A percentile compares a stretch with the other conserved stretches of the same genome.
These are phyloP conservation scores for Trichopoda pennipes DNA, from an alignment of 2,888 invertebrate species.

Conservation along the genomic window DNA sequence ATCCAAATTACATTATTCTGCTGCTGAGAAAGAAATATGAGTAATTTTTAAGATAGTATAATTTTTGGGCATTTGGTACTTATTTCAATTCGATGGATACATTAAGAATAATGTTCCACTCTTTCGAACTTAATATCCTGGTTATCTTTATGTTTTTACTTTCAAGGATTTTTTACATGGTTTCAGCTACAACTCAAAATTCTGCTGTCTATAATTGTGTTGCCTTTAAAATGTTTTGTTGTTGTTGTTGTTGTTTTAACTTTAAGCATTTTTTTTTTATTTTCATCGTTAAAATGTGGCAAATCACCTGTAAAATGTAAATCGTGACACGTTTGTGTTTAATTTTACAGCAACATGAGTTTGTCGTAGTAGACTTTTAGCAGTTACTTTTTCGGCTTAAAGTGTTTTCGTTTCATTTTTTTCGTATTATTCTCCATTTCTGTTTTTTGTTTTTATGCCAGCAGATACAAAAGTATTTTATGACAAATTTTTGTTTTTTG, in stretches of 20 bases:
- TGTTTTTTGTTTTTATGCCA: background rate
- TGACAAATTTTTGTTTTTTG: constrained; percentile 47
- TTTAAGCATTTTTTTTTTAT: constrained; percentile 16
- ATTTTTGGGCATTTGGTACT: too few species aligned
- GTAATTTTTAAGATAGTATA: too few species aligned
- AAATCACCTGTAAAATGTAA: constrained; percentile 71
- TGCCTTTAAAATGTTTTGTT: constrained; percentile 23
- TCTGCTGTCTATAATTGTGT: constrained; percentile 10
- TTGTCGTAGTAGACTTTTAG: constrained; percentile 22
- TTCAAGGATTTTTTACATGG: background rate
- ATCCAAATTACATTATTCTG: too few species aligned
- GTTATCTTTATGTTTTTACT: too few species aligned
- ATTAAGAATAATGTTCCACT: too few species aligned
- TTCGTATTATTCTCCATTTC: background rate
- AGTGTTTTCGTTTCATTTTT: constrained; percentile 21
- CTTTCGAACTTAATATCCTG: too few species aligned
- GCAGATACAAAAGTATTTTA: constrained; percentile 33
- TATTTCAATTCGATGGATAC: too few species aligned
- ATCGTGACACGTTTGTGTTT: constrained; percentile 68
- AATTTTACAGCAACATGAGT: constrained; percentile 47
- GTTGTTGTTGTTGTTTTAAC: constrained; percentile 21
- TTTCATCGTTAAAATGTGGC: constrained; percentile 29
- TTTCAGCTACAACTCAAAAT: background rate
- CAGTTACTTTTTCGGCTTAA: constrained; percentile 22
- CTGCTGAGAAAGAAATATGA: too few species aligned